phyloP scores from a whole-genome alignment of 2,797 vertebrate genomes.

The Poecile montanus region DNA sequence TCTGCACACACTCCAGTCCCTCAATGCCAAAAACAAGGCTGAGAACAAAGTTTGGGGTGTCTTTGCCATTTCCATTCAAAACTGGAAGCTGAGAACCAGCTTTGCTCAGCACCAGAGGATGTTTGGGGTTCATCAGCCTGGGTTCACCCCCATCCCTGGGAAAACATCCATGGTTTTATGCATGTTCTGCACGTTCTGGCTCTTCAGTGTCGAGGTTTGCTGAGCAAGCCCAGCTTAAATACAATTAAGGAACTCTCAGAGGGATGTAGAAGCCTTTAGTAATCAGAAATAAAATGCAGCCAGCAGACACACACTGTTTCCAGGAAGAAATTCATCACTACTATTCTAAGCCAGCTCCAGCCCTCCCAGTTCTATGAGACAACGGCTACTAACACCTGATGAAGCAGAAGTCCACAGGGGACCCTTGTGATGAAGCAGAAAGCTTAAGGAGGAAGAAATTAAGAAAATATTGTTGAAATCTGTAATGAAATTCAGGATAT shows the following conservation, averaged over 20 bases:
- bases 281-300: not conserved
- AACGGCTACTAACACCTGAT: not conserved
- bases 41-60: not conserved
- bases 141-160: not conserved
- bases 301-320: not conserved
- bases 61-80: not conserved
- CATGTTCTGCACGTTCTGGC: not conserved
- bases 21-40: not conserved
- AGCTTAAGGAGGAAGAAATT: not conserved
- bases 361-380: not conserved
- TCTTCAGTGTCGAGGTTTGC: not conserved
- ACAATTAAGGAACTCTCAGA: not conserved
- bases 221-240: not conserved
- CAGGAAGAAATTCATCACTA: not conserved
- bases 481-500: not conserved
- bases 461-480: not conserved
- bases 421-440: not conserved
- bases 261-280: not conserved
- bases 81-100: accelerated
- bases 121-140: not conserved
- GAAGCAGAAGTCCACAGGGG: not conserved
- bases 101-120: not conserved
- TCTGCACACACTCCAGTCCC: not conserved
- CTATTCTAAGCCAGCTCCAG: not conserved
- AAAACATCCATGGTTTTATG: not conserved